Conservation (phyloP, 1,140 invertebrate genomes). For the Coptotermes formosanus region DNA sequence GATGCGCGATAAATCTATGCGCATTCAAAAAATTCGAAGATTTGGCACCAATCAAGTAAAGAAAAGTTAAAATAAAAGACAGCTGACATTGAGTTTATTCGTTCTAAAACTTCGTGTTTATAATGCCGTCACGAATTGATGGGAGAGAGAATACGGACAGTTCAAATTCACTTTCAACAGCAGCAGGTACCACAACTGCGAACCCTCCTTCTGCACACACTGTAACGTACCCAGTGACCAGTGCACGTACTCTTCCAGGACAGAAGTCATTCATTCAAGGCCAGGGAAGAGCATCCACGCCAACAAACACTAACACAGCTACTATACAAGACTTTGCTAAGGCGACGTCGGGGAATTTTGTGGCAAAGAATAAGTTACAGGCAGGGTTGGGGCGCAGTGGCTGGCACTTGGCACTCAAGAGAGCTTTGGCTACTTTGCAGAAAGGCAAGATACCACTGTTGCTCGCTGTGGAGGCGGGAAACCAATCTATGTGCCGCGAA, state of each 20-base stretch:
- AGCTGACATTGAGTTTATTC: neutral
- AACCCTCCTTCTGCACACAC: neutral
- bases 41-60: neutral
- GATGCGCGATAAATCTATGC: neutral
- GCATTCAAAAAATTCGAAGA: neutral
- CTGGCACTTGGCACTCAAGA: conserved; percentile 32
- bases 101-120: neutral
- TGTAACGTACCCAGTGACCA: neutral
- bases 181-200: neutral
- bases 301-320: neutral
- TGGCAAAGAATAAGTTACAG: conserved; percentile 55
- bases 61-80: neutral
- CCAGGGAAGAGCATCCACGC: neutral
- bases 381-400: conserved; percentile 50
- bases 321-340: neutral
- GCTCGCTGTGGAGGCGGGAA: conserved; percentile 88
- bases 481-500: conserved; percentile 89
- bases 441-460: conserved; percentile 91
- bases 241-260: neutral
- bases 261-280: neutral
- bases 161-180: neutral
- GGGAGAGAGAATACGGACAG: neutral
- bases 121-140: neutral
- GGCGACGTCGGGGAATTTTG: conserved; percentile 42
- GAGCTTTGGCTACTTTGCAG: conserved; percentile 54